Percentiles rank a stretch among this genome's conserved stretches.
Conservation (phyloP, 2,888 invertebrate genomes). For the Lasioglossum lativentre region DNA sequence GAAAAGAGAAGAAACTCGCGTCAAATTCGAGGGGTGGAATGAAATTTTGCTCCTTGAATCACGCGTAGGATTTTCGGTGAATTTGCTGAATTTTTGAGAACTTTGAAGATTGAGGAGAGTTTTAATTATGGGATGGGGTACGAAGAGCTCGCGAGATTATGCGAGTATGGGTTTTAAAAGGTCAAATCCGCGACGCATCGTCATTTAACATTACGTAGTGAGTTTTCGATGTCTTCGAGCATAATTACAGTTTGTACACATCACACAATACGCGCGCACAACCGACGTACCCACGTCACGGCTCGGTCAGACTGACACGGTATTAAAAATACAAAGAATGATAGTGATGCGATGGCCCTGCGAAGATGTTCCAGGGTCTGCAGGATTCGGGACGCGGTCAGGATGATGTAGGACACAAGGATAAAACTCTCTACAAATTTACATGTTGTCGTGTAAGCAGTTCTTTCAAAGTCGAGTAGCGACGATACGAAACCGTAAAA, state of each 20-base stretch:
- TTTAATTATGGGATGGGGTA: not conserved
- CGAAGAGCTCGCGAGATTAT: not conserved
- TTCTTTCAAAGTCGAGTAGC: slow-evolving; percentile 82
- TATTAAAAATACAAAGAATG: slow-evolving; percentile 38
- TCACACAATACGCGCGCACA: slow-evolving; percentile 80
- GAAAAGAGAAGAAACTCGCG: not conserved
- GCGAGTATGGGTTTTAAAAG: slow-evolving; percentile 4
- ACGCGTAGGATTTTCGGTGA: not conserved
- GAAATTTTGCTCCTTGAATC: not conserved
- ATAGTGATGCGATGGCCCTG: not conserved
- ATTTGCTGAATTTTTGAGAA: not conserved
- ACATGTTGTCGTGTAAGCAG: slow-evolving; percentile 84
- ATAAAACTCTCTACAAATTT: slow-evolving; percentile 74
- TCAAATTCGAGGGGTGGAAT: not conserved
- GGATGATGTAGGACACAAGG: slow-evolving; percentile 55
- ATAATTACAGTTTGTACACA: slow-evolving; percentile 83
- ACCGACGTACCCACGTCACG: slow-evolving; percentile 79
- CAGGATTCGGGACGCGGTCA: slow-evolving; percentile 20
- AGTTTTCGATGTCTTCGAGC: slow-evolving; percentile 84
- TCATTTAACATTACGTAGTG: slow-evolving; percentile 83
- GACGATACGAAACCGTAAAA: slow-evolving; percentile 74
- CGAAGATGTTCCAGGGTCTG: not conserved
- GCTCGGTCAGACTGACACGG: slow-evolving; percentile 76
- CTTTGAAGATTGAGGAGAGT: not conserved
- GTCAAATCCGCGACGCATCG: slow-evolving; percentile 78